Conservation (phyloP, 2,888 invertebrate species). For the Oscheius onirici region DNA sequence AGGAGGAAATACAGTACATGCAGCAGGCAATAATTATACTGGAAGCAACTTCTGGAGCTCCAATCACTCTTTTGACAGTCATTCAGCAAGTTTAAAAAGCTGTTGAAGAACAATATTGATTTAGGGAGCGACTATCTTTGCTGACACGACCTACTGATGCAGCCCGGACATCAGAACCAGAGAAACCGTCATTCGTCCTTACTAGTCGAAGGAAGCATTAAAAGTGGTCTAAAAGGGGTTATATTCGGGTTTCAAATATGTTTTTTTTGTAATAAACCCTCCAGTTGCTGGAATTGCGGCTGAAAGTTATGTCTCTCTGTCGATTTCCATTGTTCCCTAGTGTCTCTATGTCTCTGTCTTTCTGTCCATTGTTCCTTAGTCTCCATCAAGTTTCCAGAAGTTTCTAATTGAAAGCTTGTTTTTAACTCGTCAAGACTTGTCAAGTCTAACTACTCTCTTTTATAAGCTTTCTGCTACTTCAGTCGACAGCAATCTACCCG, state of each 20-base stretch:
- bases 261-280: no score
- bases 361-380: no score
- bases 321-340: no score
- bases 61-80: conserved; percentile 10
- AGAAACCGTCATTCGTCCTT: neutral
- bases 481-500: no score
- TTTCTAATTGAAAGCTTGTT: no score
- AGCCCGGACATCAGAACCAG: conserved; percentile 8
- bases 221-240: neutral
- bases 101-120: neutral
- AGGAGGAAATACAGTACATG: conserved; percentile 48
- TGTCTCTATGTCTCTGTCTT: no score
- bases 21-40: conserved; percentile 34
- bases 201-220: conserved; percentile 9
- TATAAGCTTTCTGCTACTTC: no score
- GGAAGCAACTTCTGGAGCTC: conserved; percentile 39
- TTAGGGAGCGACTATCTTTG: conserved; percentile 15
- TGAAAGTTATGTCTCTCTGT: no score
- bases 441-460: no score
- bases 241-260: conserved; percentile 15
- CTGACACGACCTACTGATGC: neutral
- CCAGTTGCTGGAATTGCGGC: no score
- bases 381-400: no score
- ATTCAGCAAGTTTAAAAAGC: conserved; percentile 9
- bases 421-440: no score